A percentile compares a stretch with the other conserved stretches of the same genome.
phyloP scores from a whole-genome alignment of 2,888 invertebrate species.

The Matsumyia berberina region DNA sequence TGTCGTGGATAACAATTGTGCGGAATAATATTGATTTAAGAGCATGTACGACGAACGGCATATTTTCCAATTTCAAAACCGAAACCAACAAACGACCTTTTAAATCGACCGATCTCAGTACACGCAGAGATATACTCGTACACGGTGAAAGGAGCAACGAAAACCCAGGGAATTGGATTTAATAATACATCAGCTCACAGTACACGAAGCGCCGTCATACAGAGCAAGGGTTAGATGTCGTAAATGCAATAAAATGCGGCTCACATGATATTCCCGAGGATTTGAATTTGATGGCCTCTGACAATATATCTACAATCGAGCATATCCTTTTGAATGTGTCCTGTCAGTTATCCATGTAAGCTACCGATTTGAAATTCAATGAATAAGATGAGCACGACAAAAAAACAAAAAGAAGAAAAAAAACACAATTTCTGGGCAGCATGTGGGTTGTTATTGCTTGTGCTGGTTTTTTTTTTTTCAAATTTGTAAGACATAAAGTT shows the following conservation, averaged over 20 bases:
- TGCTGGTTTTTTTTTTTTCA: constrained; percentile 16
- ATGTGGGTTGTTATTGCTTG: constrained; percentile 4
- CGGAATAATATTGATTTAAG: constrained; percentile 18
- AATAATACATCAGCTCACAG: constrained; percentile 24
- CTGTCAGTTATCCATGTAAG: constrained; percentile 2
- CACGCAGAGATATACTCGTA: too few relatives aligned
- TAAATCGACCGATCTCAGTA: constrained; percentile 2
- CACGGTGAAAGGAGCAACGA: not conserved
- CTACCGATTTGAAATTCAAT: constrained; percentile 16
- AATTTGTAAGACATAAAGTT: constrained; percentile 18
- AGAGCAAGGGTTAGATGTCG: constrained; percentile 13
- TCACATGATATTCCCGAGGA: constrained; percentile 1
- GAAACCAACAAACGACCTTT: constrained; percentile 3
- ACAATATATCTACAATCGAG: constrained; percentile 9
- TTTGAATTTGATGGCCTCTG: constrained; percentile 35
- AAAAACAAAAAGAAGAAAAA: not conserved
- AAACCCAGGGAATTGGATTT: constrained; percentile 26
- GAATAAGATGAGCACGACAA: constrained; percentile 2
- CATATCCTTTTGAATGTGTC: not conserved
- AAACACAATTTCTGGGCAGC: constrained; percentile 1
- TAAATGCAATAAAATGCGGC: constrained; percentile 28
- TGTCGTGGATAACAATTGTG: constrained; percentile 18
- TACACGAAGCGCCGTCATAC: not conserved
- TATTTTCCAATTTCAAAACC: constrained; percentile 12
- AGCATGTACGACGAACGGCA: not conserved